These are phyloP conservation scores for Geopemphigus sp. DNA, from an alignment of 1,140 invertebrate genomes.

Conservation along the genomic window DNA sequence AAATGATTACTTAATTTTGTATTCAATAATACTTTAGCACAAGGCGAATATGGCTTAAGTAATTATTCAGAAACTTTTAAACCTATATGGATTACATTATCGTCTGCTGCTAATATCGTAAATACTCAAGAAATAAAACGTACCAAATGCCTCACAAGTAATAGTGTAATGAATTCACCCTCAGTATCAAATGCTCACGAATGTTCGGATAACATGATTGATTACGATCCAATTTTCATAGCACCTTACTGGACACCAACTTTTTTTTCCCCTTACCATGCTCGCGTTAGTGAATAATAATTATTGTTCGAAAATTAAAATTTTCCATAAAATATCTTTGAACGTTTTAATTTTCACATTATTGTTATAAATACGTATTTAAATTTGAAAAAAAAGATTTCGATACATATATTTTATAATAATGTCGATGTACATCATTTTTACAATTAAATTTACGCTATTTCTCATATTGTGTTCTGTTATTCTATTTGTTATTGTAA, in stretches of 20 bases:
- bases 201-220: conserved; percentile 1
- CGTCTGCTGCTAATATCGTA: not conserved
- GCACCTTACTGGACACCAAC: not conserved
- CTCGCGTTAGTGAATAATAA: not conserved
- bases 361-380: too few relatives aligned
- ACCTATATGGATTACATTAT: conserved; percentile 10
- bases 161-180: not conserved
- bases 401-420: too few relatives aligned
- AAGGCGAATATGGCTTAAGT: conserved; percentile 20
- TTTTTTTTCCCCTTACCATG: not conserved
- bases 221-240: not conserved
- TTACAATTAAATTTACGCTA: too few relatives aligned
- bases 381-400: too few relatives aligned
- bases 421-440: too few relatives aligned
- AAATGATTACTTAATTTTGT: not conserved
- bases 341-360: too few relatives aligned
- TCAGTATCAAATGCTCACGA: not conserved
- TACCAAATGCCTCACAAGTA: not conserved
- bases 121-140: conserved; percentile 3
- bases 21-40: conserved; percentile 16
- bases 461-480: too few relatives aligned
- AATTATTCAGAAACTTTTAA: conserved; percentile 16
- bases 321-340: too few relatives aligned
- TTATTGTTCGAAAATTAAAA: too few relatives aligned
- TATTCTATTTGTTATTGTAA: too few relatives aligned